These are phyloP conservation scores for Drosophila paulistorum DNA, from an alignment of 1,140 invertebrate species.

Conservation along the genomic window DNA sequence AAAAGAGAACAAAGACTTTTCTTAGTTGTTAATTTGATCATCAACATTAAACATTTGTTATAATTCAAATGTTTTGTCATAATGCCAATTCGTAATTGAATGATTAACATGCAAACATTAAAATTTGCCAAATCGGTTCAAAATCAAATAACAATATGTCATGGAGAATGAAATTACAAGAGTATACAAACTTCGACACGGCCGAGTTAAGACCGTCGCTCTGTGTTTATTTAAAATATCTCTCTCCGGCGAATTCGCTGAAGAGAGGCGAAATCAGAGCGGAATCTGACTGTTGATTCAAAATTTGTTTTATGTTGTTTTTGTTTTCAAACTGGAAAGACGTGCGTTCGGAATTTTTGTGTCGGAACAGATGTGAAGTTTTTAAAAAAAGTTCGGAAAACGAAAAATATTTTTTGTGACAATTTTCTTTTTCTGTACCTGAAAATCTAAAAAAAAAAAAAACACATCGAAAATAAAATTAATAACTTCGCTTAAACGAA, in stretches of 20 bases:
- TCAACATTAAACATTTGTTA: no score
- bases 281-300: no score
- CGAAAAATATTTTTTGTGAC: constrained; percentile 3
- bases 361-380: neutral
- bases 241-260: neutral
- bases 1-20: no score
- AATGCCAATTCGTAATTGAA: no score
- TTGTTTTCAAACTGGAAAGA: constrained; percentile 1
- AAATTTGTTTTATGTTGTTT: neutral
- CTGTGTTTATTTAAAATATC: neutral
- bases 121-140: no score
- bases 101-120: no score
- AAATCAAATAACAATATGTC: no score
- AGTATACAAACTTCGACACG: no score
- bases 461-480: neutral
- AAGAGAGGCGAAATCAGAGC: neutral
- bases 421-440: neutral
- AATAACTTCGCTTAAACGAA: neutral
- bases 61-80: no score
- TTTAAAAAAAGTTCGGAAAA: constrained; percentile 18
- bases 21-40: no score
- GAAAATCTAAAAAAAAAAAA: neutral
- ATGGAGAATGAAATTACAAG: no score
- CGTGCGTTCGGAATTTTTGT: neutral
- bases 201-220: neutral